Evolutionary conservation across 2,113 vertebrate species (phyloP).

Genomic region (Cynoglossus semilaevis): DNA sequence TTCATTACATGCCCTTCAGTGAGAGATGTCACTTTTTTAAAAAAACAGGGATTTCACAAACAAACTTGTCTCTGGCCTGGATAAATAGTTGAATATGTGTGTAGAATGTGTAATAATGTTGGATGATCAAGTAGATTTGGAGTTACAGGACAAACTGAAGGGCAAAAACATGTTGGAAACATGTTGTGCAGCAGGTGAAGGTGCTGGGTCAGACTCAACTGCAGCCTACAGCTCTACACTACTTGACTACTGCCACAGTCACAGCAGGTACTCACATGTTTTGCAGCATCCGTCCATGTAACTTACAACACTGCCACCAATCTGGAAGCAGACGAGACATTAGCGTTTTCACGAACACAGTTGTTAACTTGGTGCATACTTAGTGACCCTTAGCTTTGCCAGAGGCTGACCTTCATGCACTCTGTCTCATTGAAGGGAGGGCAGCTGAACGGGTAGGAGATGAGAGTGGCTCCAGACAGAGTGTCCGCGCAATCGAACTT

Average conservation of each 20-base stretch:
- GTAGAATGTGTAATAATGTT: slow-evolving; percentile 1
- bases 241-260: slow-evolving; percentile 35
- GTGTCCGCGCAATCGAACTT: slow-evolving; percentile 87
- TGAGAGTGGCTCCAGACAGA: slow-evolving; percentile 81
- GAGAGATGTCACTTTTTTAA: neutral
- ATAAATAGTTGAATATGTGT: slow-evolving; percentile 40
- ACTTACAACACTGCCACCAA: slow-evolving; percentile 88
- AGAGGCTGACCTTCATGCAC: slow-evolving; percentile 87
- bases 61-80: slow-evolving; percentile 32
- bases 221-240: slow-evolving; percentile 59
- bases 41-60: slow-evolving; percentile 28
- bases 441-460: slow-evolving; percentile 90
- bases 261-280: slow-evolving; percentile 87
- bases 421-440: slow-evolving; percentile 94
- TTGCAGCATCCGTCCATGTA: slow-evolving; percentile 97
- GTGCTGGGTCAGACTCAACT: slow-evolving; percentile 52
- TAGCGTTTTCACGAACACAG: neutral
- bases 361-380: too few species aligned
- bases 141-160: slow-evolving; percentile 42
- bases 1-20: slow-evolving; percentile 62
- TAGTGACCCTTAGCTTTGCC: too few species aligned
- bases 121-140: slow-evolving; percentile 22
- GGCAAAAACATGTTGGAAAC: slow-evolving; percentile 57
- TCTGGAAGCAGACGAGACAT: slow-evolving; percentile 68
- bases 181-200: slow-evolving; percentile 48